These are phyloP conservation scores for Eufriesea mexicana DNA, from an alignment of 1,140 invertebrate genomes.

Conservation along the genomic window DNA sequence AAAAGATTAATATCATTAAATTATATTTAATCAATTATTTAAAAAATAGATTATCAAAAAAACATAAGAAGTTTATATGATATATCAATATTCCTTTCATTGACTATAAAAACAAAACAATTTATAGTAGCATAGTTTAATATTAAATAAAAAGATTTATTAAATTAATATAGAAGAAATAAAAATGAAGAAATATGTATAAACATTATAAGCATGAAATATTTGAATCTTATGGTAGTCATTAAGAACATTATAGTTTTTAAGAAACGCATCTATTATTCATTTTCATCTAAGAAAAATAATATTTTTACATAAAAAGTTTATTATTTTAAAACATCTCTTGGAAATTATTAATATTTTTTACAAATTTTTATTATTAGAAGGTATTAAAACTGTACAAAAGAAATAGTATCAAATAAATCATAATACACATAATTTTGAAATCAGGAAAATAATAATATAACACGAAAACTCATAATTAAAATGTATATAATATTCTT, in stretches of 20 bases:
- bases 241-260: background rate
- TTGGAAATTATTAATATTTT: background rate
- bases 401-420: background rate
- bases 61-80: background rate
- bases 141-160: background rate
- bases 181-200: background rate
- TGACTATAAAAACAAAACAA: background rate
- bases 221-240: background rate
- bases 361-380: too few species aligned
- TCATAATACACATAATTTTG: background rate
- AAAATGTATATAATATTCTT: background rate
- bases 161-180: background rate
- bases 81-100: background rate
- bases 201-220: background rate
- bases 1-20: background rate
- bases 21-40: background rate
- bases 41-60: background rate
- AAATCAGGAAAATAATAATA: conserved; percentile 23
- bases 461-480: conserved; percentile 44
- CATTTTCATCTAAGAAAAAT: too few species aligned
- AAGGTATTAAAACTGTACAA: background rate
- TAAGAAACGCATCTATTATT: background rate
- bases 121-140: background rate
- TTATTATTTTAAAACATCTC: background rate
- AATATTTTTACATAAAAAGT: background rate